A percentile compares a stretch with the other conserved stretches of the same genome.
These are phyloP conservation scores for Poliocrania exsul DNA, from an alignment of 2,797 vertebrate species.

Conservation along the genomic window DNA sequence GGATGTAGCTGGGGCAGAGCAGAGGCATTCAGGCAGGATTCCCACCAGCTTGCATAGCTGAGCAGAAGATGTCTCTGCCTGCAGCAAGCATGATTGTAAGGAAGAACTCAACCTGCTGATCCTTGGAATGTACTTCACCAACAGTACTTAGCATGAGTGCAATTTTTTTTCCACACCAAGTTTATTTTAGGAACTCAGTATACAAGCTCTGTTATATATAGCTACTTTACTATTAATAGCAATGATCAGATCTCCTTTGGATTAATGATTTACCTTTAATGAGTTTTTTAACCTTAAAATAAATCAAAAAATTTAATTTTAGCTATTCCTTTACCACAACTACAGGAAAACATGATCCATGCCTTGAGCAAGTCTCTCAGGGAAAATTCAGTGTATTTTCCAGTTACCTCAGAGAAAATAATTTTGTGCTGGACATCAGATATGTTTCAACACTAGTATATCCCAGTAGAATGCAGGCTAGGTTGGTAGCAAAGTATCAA, in stretches of 20 bases:
- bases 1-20: background rate
- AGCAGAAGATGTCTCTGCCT: background rate
- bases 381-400: conserved; percentile 13
- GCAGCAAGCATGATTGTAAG: background rate
- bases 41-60: background rate
- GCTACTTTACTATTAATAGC: conserved; percentile 59
- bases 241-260: background rate
- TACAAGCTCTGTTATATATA: conserved; percentile 28
- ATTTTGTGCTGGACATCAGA: background rate
- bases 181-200: conserved; percentile 32
- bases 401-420: background rate
- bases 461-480: background rate
- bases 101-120: background rate
- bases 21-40: accelerated
- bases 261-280: conserved; percentile 60
- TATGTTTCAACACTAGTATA: background rate
- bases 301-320: conserved; percentile 12
- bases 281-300: conserved; percentile 55
- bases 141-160: background rate
- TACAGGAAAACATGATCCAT: background rate
- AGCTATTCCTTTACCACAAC: background rate
- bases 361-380: conserved; percentile 22
- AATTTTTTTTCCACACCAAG: background rate
- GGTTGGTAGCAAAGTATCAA: background rate
- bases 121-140: background rate